Percentiles rank a stretch among this genome's conserved stretches.
These are phyloP conservation scores for Calliopum simillimum DNA, from an alignment of 2,888 invertebrate species.

Conservation along the genomic window DNA sequence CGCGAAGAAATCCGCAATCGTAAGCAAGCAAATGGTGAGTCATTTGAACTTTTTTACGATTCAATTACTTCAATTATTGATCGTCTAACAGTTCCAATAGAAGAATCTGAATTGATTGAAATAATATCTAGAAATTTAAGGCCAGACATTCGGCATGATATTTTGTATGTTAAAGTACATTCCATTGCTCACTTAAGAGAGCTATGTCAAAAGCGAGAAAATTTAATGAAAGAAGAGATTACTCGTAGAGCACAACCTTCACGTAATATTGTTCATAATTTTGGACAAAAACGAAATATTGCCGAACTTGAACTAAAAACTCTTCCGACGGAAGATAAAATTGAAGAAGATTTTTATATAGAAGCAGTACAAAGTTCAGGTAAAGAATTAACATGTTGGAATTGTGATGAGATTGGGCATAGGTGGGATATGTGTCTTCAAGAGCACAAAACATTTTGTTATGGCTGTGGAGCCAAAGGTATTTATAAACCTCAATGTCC, in stretches of 20 bases:
- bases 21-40: slow-evolving; percentile 22
- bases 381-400: slow-evolving; percentile 30
- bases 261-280: no score
- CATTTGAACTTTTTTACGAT: slow-evolving; percentile 29
- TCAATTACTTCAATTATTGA: slow-evolving; percentile 29
- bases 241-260: slow-evolving; percentile 5
- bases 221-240: slow-evolving; percentile 27
- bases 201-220: slow-evolving; percentile 35
- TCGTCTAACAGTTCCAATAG: no score
- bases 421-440: slow-evolving; percentile 25
- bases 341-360: neutral
- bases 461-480: no score
- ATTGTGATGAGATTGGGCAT: slow-evolving; percentile 31
- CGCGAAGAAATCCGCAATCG: slow-evolving; percentile 6
- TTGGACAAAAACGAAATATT: slow-evolving; percentile 12
- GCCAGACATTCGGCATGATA: slow-evolving; percentile 37
- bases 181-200: slow-evolving; percentile 34
- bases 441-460: slow-evolving; percentile 26
- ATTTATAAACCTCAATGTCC: no score
- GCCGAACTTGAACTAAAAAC: slow-evolving; percentile 14
- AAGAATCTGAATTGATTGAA: no score
- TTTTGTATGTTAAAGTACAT: slow-evolving; percentile 29
- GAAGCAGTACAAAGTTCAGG: slow-evolving; percentile 3
- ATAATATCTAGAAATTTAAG: no score
- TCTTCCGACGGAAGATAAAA: neutral